Evolutionary conservation across 2,113 vertebrate genomes (phyloP).

Genomic region (Peucedramus taeniatus): DNA sequence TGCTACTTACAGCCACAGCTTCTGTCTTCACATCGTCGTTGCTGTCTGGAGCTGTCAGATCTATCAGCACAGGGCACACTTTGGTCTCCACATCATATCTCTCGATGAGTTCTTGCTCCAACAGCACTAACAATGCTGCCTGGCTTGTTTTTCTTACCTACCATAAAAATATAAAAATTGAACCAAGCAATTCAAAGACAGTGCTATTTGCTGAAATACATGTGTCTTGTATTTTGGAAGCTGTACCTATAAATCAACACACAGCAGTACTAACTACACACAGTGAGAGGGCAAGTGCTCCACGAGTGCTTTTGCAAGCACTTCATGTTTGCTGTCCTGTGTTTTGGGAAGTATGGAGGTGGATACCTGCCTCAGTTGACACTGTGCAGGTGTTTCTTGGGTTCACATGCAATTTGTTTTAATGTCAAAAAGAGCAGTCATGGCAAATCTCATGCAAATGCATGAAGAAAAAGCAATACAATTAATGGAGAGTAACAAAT

Average conservation of each 20-base stretch:
- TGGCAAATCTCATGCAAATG: neutral
- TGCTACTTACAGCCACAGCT: constrained; percentile 83
- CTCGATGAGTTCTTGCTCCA: constrained; percentile 88
- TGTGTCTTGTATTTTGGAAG: neutral
- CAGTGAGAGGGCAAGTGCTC: neutral
- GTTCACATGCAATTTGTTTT: neutral
- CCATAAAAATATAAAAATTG: neutral
- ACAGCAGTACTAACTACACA: neutral
- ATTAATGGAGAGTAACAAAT: neutral
- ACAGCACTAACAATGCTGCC: constrained; percentile 82
- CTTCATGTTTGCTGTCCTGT: neutral
- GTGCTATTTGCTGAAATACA: neutral
- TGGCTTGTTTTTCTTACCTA: constrained; percentile 90
- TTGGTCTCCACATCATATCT: constrained; percentile 82
- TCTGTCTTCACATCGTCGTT: constrained; percentile 89
- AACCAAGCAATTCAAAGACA: neutral
- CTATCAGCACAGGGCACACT: constrained; percentile 88
- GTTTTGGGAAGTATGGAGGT: neutral
- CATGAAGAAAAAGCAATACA: neutral
- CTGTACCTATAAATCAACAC: neutral
- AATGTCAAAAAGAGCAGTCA: neutral
- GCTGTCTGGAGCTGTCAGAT: constrained; percentile 87
- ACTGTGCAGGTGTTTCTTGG: neutral
- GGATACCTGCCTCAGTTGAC: neutral
- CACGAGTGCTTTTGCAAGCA: neutral